Evolutionary conservation across 23 tunicate species (phyloP), one percentile per base, ranked within the genome.

Genomic region (Ascidia mentula): DNA sequence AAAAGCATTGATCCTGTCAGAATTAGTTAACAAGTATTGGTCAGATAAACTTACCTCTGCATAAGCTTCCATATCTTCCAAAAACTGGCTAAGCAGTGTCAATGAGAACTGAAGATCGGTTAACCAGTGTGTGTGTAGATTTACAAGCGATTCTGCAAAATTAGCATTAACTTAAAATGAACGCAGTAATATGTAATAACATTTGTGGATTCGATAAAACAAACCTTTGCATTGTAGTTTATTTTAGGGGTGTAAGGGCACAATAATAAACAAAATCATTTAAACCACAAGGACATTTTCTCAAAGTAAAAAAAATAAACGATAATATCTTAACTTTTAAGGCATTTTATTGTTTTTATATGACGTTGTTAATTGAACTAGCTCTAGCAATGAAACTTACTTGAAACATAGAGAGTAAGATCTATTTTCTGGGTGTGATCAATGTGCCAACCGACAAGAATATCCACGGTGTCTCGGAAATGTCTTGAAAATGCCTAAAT

Each of bases 31-130:
- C n/a, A n/a, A n/a, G 24, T 53, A 53, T 53, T 53, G 4, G 65
- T 5, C 24, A 45, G 1, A 24, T 31, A 77, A 18, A 37, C 73
- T 34, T 26, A 91, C 97, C 97, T 92, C 92, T 0, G 91, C 91
- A 78, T 92, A 92, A 0, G 91, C 97, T 69, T 92, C 97, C 97
- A 92, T 92, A 38, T 92, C 97, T 79, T 92, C 97, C 36, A 92
- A 75, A 74, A 92, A 92, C 77, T 92, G 91, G 45, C 89, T 92
- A 0, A 92, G 73, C 36, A 92, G 82, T 32, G 88, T 87, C 32
- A 86, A 40, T 6, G 97, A 92, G 61, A 92, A 92, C 26, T 82
- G 88, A 28, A 92, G 45, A 60, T 92, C 92, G 46, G 86, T 87
- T 40, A 87, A 72, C 97, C 97, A 92, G 60, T 92, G 97, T 5